These are phyloP conservation scores for Candidula unifasciata DNA, from an alignment of 2,888 invertebrate genomes.

Conservation along the genomic window DNA sequence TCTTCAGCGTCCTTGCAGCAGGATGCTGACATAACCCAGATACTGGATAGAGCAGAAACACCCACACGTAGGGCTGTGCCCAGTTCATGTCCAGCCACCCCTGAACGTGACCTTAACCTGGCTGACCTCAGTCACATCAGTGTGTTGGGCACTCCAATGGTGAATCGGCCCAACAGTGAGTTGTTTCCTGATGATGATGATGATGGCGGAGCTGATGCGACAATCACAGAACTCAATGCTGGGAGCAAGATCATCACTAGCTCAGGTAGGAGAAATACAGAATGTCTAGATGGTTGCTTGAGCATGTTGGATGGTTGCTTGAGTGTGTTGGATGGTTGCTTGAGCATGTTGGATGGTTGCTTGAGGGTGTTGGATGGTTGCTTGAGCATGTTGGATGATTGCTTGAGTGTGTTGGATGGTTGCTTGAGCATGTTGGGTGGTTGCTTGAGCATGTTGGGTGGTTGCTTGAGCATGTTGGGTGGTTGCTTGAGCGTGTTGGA, in stretches of 20 bases:
- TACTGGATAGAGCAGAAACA: background rate
- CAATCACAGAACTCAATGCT: slow-evolving; percentile 41
- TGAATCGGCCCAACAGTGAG: slow-evolving; percentile 57
- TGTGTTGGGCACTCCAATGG: slow-evolving; percentile 64
- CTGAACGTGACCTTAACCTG: slow-evolving; percentile 45
- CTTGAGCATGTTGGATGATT: too few species aligned
- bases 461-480: too few species aligned
- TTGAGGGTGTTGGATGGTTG: too few species aligned
- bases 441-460: too few species aligned
- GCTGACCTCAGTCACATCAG: slow-evolving; percentile 70
- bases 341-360: too few species aligned
- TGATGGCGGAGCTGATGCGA: slow-evolving; percentile 47
- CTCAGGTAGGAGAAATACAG: slow-evolving; percentile 52
- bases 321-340: too few species aligned
- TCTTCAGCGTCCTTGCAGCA: background rate
- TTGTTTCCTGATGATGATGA: slow-evolving; percentile 48
- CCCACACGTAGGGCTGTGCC: background rate
- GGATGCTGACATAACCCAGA: background rate
- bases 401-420: too few species aligned
- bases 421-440: too few species aligned
- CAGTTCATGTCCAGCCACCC: background rate
- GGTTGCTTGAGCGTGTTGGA: too few species aligned
- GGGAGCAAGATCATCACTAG: slow-evolving; percentile 53
- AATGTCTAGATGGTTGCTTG: too few species aligned
- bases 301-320: too few species aligned